Evolutionary conservation across 2,888 invertebrate species (phyloP), one percentile per base, ranked within the genome.

Genomic region (Copidosoma aretas): DNA sequence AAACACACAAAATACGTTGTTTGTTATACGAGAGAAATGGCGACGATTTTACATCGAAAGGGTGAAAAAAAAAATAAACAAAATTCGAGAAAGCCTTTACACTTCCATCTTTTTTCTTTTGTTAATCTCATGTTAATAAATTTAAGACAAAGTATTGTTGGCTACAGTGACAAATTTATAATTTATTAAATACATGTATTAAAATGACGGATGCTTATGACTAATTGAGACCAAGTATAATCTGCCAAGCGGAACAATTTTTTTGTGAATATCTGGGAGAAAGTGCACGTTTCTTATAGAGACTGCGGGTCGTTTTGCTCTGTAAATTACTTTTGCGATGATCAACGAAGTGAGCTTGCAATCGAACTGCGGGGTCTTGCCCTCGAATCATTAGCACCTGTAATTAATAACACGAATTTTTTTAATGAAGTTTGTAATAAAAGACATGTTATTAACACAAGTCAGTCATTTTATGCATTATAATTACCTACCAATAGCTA

Each of bases 11-110:
- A 63, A 64, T 64, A 77, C 77, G 79, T 81, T 82, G 79, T 81
- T 82, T 80, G 80, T 80, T 81, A 81, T 80, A 80, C 77, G 79
- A 77, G 77, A 79, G 74, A 77, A 77, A 77, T 77, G 78, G 78
- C 77, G 78, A 79, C 76, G 77, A 79, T 73, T 80, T 80, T 79
- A 78, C 78, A 79, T 77, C 73, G 76, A 77, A 79, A 75, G 78
- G 78, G 80, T 81, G 78, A 81, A 79, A 77, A 78, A 32, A 32
- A 79, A 76, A 78, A 70, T 70, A 80, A 81, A 41, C 4, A 32
- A 80, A 77, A 78, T 78, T 80, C 76, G 75, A 79, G 78, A 77
- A 80, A 81, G 80, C 80, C 80, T 81, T 80, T 75, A 78, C 78
- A 79, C 75, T 78, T 77, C 75, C 74, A 78, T 73, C 76, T 76